Evolutionary conservation across 2,113 vertebrate species (phyloP).

Genomic region (Strix uralensis): DNA sequence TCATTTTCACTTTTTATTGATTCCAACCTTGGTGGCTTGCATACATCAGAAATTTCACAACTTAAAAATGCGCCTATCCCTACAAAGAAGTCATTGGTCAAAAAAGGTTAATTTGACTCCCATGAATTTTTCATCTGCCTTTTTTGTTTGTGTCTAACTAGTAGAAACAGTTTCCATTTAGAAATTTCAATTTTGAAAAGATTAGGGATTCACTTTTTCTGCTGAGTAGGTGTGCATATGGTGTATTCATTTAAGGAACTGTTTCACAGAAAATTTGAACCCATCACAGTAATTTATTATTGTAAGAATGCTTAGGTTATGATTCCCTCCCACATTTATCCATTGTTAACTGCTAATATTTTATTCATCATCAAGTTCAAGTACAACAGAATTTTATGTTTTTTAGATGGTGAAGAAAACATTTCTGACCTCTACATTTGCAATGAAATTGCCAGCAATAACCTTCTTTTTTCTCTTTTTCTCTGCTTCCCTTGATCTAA

Average conservation of each 20-base stretch:
- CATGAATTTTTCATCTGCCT: constrained; percentile 9
- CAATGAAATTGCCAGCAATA: background rate
- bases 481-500: background rate
- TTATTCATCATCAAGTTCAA: background rate
- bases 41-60: constrained; percentile 28
- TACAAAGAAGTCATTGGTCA: background rate
- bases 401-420: background rate
- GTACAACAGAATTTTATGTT: background rate
- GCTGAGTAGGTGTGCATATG: rapidly evolving
- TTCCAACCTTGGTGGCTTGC: constrained; percentile 20
- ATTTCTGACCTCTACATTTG: background rate
- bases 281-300: background rate
- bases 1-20: constrained; percentile 48
- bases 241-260: background rate
- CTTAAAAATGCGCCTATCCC: constrained; percentile 12
- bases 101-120: constrained; percentile 48
- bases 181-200: constrained; percentile 1
- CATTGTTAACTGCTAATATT: background rate
- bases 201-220: background rate
- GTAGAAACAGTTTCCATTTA: constrained; percentile 7
- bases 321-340: background rate
- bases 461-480: background rate
- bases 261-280: background rate
- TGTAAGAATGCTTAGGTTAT: background rate
- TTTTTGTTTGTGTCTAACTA: background rate